Evolutionary conservation across 2,797 vertebrate genomes (phyloP).

Genomic region (Myoxocephalus aenaeus): DNA sequence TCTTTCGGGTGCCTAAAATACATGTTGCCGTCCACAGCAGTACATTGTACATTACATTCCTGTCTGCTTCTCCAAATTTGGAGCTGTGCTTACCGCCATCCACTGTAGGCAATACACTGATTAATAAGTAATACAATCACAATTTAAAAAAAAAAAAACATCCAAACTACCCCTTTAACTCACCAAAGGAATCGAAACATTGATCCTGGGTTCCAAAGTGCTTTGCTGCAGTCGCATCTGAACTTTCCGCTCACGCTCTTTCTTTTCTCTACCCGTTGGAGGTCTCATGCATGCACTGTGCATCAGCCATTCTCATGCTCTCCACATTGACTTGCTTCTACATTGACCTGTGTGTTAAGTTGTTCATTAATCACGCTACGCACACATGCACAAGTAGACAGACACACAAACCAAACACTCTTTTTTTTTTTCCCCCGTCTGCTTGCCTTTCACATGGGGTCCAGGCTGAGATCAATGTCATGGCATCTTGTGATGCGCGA

Average conservation of each 20-base stretch:
- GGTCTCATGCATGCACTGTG: neutral
- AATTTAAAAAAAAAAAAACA: neutral
- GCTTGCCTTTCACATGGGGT: slow-evolving; percentile 23
- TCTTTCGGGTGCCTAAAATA: neutral
- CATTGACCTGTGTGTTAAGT: neutral
- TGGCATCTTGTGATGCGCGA: slow-evolving; percentile 13
- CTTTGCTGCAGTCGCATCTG: neutral
- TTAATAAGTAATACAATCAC: neutral
- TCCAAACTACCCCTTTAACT: neutral
- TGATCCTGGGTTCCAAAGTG: slow-evolving; percentile 7
- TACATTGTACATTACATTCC: too few species aligned
- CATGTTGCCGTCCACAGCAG: too few species aligned
- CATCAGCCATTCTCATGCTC: neutral
- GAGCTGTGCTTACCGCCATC: too few species aligned
- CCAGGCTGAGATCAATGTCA: slow-evolving; percentile 1
- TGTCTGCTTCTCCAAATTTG: neutral
- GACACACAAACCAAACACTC: slow-evolving; percentile 2
- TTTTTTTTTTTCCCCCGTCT: neutral
- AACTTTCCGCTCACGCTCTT: neutral
- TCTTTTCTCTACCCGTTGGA: neutral
- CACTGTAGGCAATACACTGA: neutral
- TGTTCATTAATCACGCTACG: slow-evolving; percentile 1
- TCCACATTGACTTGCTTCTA: neutral
- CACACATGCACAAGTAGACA: neutral
- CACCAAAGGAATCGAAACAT: neutral